Conservation (phyloP, 2,797 vertebrate species). For the Uromys caudimaculatus region DNA sequence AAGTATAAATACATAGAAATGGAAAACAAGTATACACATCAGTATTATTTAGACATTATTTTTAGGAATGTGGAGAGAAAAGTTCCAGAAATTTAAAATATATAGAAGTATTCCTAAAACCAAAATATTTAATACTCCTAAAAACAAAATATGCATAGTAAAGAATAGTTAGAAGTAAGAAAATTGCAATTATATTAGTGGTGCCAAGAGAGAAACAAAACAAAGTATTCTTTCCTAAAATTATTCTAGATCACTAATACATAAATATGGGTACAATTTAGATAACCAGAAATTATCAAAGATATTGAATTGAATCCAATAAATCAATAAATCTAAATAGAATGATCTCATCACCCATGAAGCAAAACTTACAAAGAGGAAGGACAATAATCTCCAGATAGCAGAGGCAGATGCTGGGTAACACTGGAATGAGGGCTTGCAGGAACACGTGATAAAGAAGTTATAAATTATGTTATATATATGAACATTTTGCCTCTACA, state of each 20-base stretch:
- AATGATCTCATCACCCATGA: background rate
- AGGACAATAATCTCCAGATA: background rate
- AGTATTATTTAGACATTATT: background rate
- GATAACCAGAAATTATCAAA: background rate
- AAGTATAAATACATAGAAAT: background rate
- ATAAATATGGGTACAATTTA: background rate
- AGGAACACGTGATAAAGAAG: background rate
- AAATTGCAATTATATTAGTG: background rate
- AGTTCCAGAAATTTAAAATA: background rate
- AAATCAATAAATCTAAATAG: background rate
- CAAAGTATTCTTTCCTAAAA: background rate
- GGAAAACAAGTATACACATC: fast-evolving
- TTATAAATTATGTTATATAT: background rate
- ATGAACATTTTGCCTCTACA: background rate
- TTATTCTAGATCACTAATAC: background rate
- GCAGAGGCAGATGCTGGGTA: background rate
- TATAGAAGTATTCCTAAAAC: background rate
- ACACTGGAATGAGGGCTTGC: background rate
- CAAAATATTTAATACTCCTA: background rate
- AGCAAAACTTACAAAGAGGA: background rate
- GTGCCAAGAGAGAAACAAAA: background rate
- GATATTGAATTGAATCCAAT: background rate
- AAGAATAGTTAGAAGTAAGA: background rate
- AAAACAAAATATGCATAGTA: background rate
- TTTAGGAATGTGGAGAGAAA: background rate